A percentile compares a stretch with the other conserved stretches of the same genome.
Evolutionary conservation across 1,140 invertebrate species (phyloP).

Genomic region (Zophobas morio): DNA sequence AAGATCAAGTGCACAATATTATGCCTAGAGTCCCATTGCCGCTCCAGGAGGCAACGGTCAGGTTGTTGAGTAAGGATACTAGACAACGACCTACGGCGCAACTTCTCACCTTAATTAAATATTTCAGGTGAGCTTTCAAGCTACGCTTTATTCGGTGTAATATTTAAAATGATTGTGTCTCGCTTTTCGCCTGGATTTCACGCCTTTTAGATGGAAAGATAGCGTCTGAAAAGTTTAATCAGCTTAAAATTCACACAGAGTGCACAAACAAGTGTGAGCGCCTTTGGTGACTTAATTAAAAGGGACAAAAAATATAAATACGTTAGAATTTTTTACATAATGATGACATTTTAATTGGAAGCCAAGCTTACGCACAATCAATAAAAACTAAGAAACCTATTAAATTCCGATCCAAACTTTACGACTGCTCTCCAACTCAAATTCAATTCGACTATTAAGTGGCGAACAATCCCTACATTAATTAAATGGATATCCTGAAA

Average conservation of each 20-base stretch:
- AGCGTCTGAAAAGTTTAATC: too few species aligned
- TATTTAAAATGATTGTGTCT: not conserved
- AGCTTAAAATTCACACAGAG: too few species aligned
- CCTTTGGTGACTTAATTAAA: too few species aligned
- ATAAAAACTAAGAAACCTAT: too few species aligned
- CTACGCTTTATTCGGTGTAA: not conserved
- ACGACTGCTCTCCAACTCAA: not conserved
- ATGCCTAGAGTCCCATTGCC: conserved; percentile 84
- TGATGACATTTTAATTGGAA: not conserved
- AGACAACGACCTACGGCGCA: conserved; percentile 89
- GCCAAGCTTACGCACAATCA: too few species aligned
- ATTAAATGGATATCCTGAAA: not conserved
- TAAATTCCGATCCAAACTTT: too few species aligned
- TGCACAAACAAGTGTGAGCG: too few species aligned
- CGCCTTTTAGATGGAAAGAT: not conserved
- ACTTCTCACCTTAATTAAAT: conserved; percentile 87
- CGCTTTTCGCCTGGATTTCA: too few species aligned
- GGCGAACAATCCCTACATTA: conserved; percentile 1
- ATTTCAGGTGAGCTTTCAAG: conserved; percentile 81
- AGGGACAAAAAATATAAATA: too few species aligned
- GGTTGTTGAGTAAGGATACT: conserved; percentile 86
- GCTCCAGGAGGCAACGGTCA: conserved; percentile 89
- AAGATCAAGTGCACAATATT: conserved; percentile 84
- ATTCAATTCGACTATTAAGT: not conserved
- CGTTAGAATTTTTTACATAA: not conserved